Evolutionary conservation across 2,888 invertebrate genomes (phyloP).

Genomic region (Biston stratarius): DNA sequence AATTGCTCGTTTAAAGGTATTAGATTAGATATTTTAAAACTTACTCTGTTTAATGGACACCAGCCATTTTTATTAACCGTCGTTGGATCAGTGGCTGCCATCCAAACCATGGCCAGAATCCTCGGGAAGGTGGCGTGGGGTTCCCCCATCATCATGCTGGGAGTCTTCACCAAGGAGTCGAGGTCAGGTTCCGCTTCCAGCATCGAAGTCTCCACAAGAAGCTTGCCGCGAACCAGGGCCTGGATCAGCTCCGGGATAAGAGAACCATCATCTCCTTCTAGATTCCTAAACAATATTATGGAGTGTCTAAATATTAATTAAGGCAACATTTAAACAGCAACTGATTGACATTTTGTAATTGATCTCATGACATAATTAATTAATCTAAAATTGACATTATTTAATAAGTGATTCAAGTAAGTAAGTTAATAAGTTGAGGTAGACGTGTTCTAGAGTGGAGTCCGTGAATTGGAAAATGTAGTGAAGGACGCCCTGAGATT

Average conservation of each 20-base stretch:
- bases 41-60: constrained; percentile 66
- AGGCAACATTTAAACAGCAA: too few relatives aligned
- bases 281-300: constrained; percentile 55
- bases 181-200: constrained; percentile 72
- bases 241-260: constrained; percentile 65
- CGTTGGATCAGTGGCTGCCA: constrained; percentile 67
- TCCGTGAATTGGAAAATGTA: too few relatives aligned
- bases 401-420: too few relatives aligned
- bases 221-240: constrained; percentile 61
- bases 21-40: too few relatives aligned
- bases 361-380: too few relatives aligned
- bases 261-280: constrained; percentile 73
- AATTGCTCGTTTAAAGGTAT: too few relatives aligned
- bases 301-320: too few relatives aligned
- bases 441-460: too few relatives aligned
- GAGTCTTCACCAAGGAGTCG: constrained; percentile 70
- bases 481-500: too few relatives aligned
- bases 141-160: constrained; percentile 71
- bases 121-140: constrained; percentile 74
- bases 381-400: too few relatives aligned
- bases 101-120: constrained; percentile 70
- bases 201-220: constrained; percentile 69
- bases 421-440: too few relatives aligned
- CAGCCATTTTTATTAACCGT: constrained; percentile 28
- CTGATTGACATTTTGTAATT: too few relatives aligned